Base-by-base conservation (phyloP, 2,888 invertebrate genomes). In the Gerris lacustris region DNA sequence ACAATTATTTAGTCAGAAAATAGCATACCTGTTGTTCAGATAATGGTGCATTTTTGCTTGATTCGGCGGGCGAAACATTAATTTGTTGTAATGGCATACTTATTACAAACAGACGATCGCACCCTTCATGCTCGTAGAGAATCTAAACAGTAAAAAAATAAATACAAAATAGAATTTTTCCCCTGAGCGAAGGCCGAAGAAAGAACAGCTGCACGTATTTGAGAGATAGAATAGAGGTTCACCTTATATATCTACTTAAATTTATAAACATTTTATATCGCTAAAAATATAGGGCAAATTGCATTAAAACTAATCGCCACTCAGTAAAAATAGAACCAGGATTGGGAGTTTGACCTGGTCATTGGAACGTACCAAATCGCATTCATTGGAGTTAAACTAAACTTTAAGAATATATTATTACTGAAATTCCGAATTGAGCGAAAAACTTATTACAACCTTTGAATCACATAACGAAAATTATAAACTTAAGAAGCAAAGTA, bases 21-120 rank as follows among this genome's bases (percentile, higher is more conserved):
- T 31, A 31, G 31, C 31, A 44, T 63, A 71, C 72, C 71, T 72
- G 72, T 45, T 63, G 55, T 44, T 72, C 67, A 47, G 66, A 64
- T 11, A 68, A 43, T 55, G 31, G 70, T 11, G 43, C 69, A 11
- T 69, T 64, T 71, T 71, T 71, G 11, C 55, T 44, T 63, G 44
- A 69, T 69, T 73, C 72, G 44, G 73, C 70, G 18, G 75, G 74
- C 45, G 75, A 74, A 43, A 74, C 75, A 73, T 73, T 74, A 18
- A 75, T 73, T 67, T 74, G 70, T 68, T 73, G 74, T 62, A 75
- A 69, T 71, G 73, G 74, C 75, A 75, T 75, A 69, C 63, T 73
- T 73, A 55, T 55, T 55, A 55, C 55, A 55, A 55, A 15, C 55
- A 55, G 55, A 44, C 9, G 15, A 18, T 15, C 18, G 44, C 15